Percentiles rank a stretch among this genome's conserved stretches.
Evolutionary conservation across 2,113 vertebrate species (phyloP).

Genomic region (Protobothrops mucrosquamatus): DNA sequence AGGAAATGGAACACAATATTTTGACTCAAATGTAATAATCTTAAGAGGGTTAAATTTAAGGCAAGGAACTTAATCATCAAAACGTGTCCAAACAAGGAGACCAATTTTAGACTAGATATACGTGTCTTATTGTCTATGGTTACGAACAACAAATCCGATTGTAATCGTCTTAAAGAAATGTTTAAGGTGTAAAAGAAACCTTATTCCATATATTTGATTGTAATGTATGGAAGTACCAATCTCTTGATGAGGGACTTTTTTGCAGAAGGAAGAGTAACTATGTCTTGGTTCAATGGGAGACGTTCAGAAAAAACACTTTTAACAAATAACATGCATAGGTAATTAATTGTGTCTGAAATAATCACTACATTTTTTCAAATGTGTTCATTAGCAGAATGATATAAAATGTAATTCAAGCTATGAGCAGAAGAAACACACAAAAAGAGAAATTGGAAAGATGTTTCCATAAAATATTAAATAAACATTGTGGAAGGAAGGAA

Average conservation of each 20-base stretch:
- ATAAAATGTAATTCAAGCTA: neutral
- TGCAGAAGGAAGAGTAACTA: neutral
- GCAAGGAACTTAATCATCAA: too few species aligned
- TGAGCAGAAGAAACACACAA: neutral
- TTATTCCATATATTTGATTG: too few species aligned
- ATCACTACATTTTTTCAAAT: neutral
- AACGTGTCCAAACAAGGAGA: too few species aligned
- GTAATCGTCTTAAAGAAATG: too few species aligned
- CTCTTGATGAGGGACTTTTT: neutral
- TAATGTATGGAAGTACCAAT: neutral
- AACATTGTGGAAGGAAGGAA: neutral
- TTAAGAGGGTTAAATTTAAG: too few species aligned
- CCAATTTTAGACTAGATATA: too few species aligned
- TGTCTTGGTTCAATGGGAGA: neutral
- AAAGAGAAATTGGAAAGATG: neutral
- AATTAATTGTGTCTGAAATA: neutral
- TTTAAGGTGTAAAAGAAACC: too few species aligned
- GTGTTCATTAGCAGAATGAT: neutral
- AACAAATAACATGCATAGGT: neutral
- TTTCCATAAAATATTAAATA: neutral
- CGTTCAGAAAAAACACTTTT: neutral
- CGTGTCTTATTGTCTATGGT: too few species aligned
- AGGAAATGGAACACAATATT: neutral
- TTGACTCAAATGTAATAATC: too few species aligned
- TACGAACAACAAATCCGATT: too few species aligned